Evolutionary conservation across 2,113 vertebrate species (phyloP).

Genomic region (Zosterops borbonicus): DNA sequence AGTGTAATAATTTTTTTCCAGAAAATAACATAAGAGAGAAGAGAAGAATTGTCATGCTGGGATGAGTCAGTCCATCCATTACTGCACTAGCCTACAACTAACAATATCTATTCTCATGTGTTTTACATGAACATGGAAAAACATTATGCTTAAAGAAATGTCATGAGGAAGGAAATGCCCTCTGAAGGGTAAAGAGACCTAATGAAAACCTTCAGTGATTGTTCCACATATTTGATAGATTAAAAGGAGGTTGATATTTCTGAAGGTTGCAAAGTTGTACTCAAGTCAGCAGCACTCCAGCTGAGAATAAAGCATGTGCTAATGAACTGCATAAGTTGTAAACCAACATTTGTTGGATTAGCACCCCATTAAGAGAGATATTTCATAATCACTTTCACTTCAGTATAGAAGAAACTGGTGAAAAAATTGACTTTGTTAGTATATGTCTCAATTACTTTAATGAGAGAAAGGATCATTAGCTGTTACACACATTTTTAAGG

Average conservation of each 20-base stretch:
- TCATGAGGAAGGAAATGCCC: neutral
- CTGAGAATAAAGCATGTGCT: neutral
- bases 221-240: neutral
- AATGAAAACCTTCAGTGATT: neutral
- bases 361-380: neutral
- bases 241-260: neutral
- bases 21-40: neutral
- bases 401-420: neutral
- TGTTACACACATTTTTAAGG: neutral
- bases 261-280: neutral
- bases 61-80: neutral
- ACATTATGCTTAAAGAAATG: neutral
- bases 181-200: neutral
- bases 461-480: neutral
- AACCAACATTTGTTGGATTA: neutral
- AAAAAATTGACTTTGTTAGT: neutral
- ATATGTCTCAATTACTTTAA: neutral
- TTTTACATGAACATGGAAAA: neutral
- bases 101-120: neutral
- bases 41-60: neutral
- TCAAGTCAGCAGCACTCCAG: neutral
- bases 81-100: neutral
- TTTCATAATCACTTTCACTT: neutral
- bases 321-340: neutral
- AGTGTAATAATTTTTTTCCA: neutral